These are phyloP conservation scores for Dasypogon diadema DNA, from an alignment of 2,888 invertebrate species.

Conservation along the genomic window DNA sequence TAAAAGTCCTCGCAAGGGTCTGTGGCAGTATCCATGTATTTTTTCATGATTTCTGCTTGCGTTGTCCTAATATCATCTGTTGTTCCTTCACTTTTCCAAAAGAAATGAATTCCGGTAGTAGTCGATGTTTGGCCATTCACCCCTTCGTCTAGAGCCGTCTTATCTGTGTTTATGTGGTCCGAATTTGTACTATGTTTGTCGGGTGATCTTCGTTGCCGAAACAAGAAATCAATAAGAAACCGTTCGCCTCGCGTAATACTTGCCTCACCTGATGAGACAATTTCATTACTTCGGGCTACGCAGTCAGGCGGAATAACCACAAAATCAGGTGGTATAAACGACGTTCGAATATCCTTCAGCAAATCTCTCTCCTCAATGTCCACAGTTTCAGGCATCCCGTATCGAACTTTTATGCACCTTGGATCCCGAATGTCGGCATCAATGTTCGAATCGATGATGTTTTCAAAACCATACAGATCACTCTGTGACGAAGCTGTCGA, in stretches of 20 bases:
- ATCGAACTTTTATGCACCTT: constrained; percentile 63
- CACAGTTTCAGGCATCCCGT: constrained; percentile 61
- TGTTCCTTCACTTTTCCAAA: constrained; percentile 73
- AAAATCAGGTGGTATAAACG: constrained; percentile 73
- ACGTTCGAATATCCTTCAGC: constrained; percentile 74
- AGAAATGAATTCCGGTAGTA: constrained; percentile 65
- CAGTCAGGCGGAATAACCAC: constrained; percentile 69
- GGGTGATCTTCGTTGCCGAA: constrained; percentile 28
- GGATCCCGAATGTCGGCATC: constrained; percentile 58
- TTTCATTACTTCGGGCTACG: constrained; percentile 56
- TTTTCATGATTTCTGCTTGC: constrained; percentile 79
- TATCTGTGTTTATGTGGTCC: not conserved
- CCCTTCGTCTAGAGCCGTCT: not conserved
- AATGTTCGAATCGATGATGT: not conserved
- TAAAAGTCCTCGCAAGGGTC: constrained; percentile 88
- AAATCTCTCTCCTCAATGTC: constrained; percentile 73
- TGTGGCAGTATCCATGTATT: constrained; percentile 79
- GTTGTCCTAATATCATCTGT: constrained; percentile 72
- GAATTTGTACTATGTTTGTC: not conserved
- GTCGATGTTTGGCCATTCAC: not conserved
- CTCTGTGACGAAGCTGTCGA: not conserved
- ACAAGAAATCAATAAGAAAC: constrained; percentile 23
- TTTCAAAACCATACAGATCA: constrained; percentile 16
- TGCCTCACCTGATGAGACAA: constrained; percentile 1
- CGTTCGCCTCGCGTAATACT: constrained; percentile 20